Base-by-base conservation (phyloP, 2,888 invertebrate genomes). In the Chrysomela aeneicollis region DNA sequence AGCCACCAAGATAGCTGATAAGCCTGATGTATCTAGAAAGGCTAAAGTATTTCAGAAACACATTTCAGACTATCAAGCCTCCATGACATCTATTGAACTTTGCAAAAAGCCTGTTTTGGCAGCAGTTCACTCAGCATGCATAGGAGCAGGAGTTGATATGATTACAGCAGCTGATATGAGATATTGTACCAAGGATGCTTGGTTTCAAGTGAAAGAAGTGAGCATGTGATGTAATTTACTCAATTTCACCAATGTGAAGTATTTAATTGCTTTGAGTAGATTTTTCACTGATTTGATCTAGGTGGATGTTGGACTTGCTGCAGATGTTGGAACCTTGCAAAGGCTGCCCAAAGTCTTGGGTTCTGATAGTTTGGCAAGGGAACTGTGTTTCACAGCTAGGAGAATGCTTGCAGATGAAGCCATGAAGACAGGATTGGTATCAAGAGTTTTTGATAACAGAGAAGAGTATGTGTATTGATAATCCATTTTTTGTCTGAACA, bases 291-390 rank as follows among this genome's bases (percentile, higher is more conserved):
- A 3, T 53, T 22, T 55, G 47, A 60, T 68, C 60, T 62, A 82
- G 82, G 88, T 91, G 0, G 89, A 89, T 37, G 85, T 91, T 59
- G 98, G 98, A 0, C 85, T 99, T 82, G 96, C 98, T 2, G 96
- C 98, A 2, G 99, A 99, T 84, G 93, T 98, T 0, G 99, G 99
- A 0, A 91, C 93, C 0, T 83, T 99, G 42, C 98, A 98, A 81
- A 87, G 98, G 68, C 83, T 99, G 15, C 98, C 98, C 1, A 97
- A 94, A 85, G 87, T 94, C 2, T 86, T 98, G 30, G 95, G 96
- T 17, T 97, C 90, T 75, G 90, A 93, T 37, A 96, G 97, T 71
- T 85, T 94, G 67, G 92, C 89, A 0, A 85, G 97, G 18, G 99
- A 99, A 79, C 84, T 98, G 0, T 92, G 93, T 67, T 94, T 87